phyloP scores from a whole-genome alignment of 2,888 invertebrate species.

The Hesperia comma region DNA sequence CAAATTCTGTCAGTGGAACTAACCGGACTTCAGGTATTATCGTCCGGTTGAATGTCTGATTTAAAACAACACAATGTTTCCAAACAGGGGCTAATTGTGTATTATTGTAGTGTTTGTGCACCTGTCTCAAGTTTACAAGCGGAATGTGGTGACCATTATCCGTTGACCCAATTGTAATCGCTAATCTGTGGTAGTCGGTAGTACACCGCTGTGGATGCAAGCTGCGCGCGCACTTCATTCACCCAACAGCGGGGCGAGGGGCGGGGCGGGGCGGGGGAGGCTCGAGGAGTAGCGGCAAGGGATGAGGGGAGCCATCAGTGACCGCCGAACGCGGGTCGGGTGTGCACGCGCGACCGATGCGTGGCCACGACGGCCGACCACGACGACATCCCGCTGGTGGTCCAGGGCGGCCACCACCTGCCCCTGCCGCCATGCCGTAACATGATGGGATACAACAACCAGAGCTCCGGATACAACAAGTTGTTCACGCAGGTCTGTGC shows the following conservation, averaged over 20 bases:
- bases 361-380: conserved; percentile 77
- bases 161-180: conserved; percentile 57
- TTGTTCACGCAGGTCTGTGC: conserved; percentile 90
- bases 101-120: conserved; percentile 8
- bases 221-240: conserved; percentile 77
- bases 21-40: no score
- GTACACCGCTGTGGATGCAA: conserved; percentile 43
- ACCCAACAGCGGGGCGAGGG: conserved; percentile 40
- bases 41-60: no score
- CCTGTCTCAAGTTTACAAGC: conserved; percentile 30
- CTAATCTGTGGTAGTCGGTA: conserved; percentile 38
- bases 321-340: conserved; percentile 43
- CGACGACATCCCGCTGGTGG: conserved; percentile 81
- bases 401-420: conserved; percentile 77
- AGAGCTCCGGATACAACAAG: conserved; percentile 92
- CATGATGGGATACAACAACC: conserved; percentile 91
- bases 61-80: no score
- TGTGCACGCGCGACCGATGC: conserved; percentile 53
- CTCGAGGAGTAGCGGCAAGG: conserved; percentile 37
- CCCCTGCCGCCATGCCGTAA: conserved; percentile 84
- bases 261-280: conserved; percentile 42
- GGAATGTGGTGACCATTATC: conserved; percentile 46
- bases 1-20: no score
- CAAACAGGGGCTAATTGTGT: no score
- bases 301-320: conserved; percentile 36